A percentile compares a stretch with the other conserved stretches of the same genome.
Conservation (phyloP, 2,113 vertebrate species). For the Setophaga petechia region DNA sequence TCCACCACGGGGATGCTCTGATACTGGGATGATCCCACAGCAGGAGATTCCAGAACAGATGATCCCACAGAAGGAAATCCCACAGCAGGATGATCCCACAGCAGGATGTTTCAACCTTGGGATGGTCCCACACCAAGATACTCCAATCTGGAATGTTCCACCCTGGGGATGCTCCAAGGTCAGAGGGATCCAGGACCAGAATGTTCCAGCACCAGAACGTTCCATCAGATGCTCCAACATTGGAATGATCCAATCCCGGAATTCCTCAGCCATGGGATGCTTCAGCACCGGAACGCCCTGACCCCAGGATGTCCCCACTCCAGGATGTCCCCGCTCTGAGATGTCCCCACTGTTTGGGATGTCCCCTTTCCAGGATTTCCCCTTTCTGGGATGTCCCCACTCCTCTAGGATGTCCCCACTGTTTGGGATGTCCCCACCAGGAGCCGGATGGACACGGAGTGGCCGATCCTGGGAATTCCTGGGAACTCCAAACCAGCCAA, state of each 20-base stretch:
- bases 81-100: neutral
- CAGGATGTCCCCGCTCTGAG: too few relatives aligned
- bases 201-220: neutral
- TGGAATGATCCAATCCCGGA: neutral
- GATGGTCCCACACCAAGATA: neutral
- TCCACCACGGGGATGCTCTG: neutral
- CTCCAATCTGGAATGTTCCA: neutral
- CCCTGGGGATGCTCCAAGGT: neutral
- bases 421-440: neutral
- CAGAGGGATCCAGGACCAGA: too few relatives aligned
- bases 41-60: too few relatives aligned
- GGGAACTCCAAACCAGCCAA: neutral
- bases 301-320: too few relatives aligned
- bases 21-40: neutral
- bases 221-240: neutral
- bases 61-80: neutral
- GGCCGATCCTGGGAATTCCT: accelerated
- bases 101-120: neutral
- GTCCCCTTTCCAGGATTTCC: too few relatives aligned
- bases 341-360: neutral
- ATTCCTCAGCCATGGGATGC: too few relatives aligned
- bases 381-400: neutral
- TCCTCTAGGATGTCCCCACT: neutral
- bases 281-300: too few relatives aligned
- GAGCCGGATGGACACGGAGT: neutral